Base-by-base conservation (phyloP, 2,113 vertebrate genomes). In the Hoplias malabaricus region DNA sequence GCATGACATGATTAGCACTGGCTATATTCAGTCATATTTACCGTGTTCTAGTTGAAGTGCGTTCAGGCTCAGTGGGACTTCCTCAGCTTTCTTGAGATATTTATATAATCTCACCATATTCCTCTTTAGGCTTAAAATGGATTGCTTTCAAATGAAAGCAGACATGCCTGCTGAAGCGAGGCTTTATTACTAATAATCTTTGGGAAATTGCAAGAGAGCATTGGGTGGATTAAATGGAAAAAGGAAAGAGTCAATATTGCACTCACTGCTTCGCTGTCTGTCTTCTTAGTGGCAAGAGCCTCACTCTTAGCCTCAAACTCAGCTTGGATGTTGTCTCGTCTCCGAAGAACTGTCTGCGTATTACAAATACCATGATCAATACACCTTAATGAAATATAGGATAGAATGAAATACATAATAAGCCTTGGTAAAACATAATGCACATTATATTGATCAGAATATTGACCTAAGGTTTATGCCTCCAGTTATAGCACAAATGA, bases 271-370 rank as follows among this genome's bases (percentile, higher is more conserved):
- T 96, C 94, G 54, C 84, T 87, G 75, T 98, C 95, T 2, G 79
- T 72, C 82, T 92, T 96, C 89, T 88, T 96, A 74, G 75, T 89
- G 25, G 83, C 85, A 80, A 97, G 83, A 56, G 93, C 88, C 77
- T 98, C 96, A 10, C 90, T 90, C 91, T 89, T 98, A 82, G 92
- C 92, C 80, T 98, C 95, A 0, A 94, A 91, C 76, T 98, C 95
- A 0, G 93, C 90, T 88, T 99, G 97, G 79, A 98, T 96, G 90
- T 94, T 94, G 90, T 99, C 98, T 90, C 98, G 92, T 81, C 96
- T 94, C 86, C 91, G 95, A 91, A 98, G 87, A 73, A 97, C 96
- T 31, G 92, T 91, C 98, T 99, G 23, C 33, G 48, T 54, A 43
- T 34, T 23, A 53, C 42, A 75, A 78, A 84, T 34, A 25, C 31